Percentiles rank a stretch among this genome's conserved stretches.
These are phyloP conservation scores for Drosophila bocki DNA, from an alignment of 1,140 invertebrate species.

Conservation along the genomic window DNA sequence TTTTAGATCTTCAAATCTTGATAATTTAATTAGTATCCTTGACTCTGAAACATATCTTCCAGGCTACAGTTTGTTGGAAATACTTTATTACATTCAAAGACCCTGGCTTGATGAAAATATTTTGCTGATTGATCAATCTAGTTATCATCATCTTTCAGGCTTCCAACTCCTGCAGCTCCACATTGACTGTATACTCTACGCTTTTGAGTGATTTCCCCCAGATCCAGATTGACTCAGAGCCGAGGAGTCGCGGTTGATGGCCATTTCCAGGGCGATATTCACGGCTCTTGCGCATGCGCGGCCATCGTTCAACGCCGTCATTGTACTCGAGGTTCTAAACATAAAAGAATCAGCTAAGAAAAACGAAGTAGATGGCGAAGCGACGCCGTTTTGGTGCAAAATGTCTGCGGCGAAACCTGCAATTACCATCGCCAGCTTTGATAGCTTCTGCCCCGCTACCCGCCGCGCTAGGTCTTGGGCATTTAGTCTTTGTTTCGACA, in stretches of 20 bases:
- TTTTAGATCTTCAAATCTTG: not conserved
- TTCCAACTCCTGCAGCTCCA: slow-evolving; percentile 4
- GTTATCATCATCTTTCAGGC: slow-evolving; percentile 12
- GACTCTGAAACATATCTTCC: too few species aligned
- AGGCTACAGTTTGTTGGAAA: not conserved
- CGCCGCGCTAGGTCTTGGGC: slow-evolving; percentile 69
- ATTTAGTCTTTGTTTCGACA: slow-evolving; percentile 82
- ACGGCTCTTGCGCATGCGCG: slow-evolving; percentile 67
- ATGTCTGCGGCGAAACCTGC: slow-evolving; percentile 81
- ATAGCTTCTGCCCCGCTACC: slow-evolving; percentile 57
- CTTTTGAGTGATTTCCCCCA: slow-evolving; percentile 46
- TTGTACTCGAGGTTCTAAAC: slow-evolving; percentile 12
- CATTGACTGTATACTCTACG: slow-evolving; percentile 6
- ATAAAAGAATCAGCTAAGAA: not conserved
- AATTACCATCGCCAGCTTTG: slow-evolving; percentile 84
- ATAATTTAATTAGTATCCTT: not conserved
- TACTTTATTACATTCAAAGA: not conserved
- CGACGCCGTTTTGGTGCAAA: slow-evolving; percentile 76
- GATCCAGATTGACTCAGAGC: slow-evolving; percentile 32
- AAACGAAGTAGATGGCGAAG: slow-evolving; percentile 4
- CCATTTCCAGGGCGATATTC: slow-evolving; percentile 48
- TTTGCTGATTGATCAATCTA: slow-evolving; percentile 18
- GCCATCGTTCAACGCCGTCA: slow-evolving; percentile 66
- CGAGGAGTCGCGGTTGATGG: slow-evolving; percentile 49
- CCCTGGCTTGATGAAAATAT: not conserved